phyloP scores from a whole-genome alignment of 1,140 invertebrate species.

The Drosophila seguyi region DNA sequence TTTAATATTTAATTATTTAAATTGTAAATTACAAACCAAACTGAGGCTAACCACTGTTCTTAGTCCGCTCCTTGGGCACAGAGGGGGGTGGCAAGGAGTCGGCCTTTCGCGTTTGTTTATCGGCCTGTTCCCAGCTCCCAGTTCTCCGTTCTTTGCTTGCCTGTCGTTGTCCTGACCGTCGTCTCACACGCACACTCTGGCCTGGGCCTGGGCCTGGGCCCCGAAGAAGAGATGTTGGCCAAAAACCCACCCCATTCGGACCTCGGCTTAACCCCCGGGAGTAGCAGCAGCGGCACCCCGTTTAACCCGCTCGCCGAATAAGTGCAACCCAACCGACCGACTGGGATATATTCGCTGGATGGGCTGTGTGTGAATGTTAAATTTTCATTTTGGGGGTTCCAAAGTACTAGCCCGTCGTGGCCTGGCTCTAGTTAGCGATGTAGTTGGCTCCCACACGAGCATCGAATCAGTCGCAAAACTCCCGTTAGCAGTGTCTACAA shows the following conservation, averaged over 20 bases:
- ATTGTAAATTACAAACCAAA: neutral
- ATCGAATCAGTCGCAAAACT: constrained; percentile 64
- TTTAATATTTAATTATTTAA: neutral
- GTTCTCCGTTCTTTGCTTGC: constrained; percentile 19
- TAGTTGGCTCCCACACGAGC: constrained; percentile 75
- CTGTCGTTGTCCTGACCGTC: constrained; percentile 17
- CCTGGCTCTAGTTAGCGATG: constrained; percentile 31
- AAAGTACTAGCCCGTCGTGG: constrained; percentile 9
- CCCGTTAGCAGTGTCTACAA: neutral
- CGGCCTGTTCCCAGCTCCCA: constrained; percentile 38
- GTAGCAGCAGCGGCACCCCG: constrained; percentile 7
- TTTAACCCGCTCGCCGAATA: constrained; percentile 55
- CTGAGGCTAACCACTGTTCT: constrained; percentile 1
- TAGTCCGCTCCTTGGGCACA: too few relatives aligned
- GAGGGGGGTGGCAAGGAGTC: constrained; percentile 28
- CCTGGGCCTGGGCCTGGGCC: constrained; percentile 4
- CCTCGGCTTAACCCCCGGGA: constrained; percentile 18
- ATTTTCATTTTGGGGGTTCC: constrained; percentile 32
- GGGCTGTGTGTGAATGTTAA: constrained; percentile 34
- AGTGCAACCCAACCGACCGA: constrained; percentile 46
- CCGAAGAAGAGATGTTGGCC: constrained; percentile 45
- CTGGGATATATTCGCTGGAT: constrained; percentile 20
- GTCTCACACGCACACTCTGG: constrained; percentile 9
- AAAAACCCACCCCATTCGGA: constrained; percentile 41
- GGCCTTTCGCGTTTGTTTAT: constrained; percentile 50